Evolutionary conservation across 2,888 invertebrate genomes (phyloP), one percentile per base, ranked within the genome.

Genomic region (Mactromeris polynyma): DNA sequence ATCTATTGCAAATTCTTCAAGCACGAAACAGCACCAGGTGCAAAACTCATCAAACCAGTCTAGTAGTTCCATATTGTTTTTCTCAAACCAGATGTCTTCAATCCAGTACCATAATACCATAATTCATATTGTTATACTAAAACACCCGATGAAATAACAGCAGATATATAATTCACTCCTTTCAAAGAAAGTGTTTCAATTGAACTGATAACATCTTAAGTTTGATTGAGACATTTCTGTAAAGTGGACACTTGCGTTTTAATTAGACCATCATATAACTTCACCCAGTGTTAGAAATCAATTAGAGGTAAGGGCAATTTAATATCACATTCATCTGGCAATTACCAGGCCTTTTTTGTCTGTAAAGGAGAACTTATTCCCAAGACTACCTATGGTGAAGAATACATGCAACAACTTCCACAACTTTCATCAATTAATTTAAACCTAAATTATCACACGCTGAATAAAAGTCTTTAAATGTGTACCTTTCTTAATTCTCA

Each of bases 11-110:
- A 73, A 73, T 36, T 33, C 73, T 73, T 73, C 73, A 73, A 33
- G 73, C 73, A 73, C 31, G 73, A 73, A 73, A 73, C 31, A 33
- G 73, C 33, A 73, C 33, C 73, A 73, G 73, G 73, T 73, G 73
- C 73, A 73, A 36, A 73, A 73, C 73, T 73, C 31, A 73, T 73
- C 73, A 73, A 73, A 33, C 17, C 73, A 33, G 73, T 36, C 73
- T 73, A 36, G 19, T 73, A 33, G 73, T 19, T 73, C 31, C 36
- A 33, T 17, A 73, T 33, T 73, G 73, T 33, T 73, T n/a, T 73
- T 33, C 73, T 3, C 19, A 19, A 36, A 36, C 73, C 73, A 73
- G 73, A 73, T 73, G 73, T 73, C 33, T 73, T 73, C 73, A 19
- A 73, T 73, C n/a, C 73, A 73, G 19, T 73, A 33, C 73, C 73